Evolutionary conservation across 2,888 invertebrate species (phyloP), one percentile per base, ranked within the genome.

Genomic region (Brachylomia viminalis): DNA sequence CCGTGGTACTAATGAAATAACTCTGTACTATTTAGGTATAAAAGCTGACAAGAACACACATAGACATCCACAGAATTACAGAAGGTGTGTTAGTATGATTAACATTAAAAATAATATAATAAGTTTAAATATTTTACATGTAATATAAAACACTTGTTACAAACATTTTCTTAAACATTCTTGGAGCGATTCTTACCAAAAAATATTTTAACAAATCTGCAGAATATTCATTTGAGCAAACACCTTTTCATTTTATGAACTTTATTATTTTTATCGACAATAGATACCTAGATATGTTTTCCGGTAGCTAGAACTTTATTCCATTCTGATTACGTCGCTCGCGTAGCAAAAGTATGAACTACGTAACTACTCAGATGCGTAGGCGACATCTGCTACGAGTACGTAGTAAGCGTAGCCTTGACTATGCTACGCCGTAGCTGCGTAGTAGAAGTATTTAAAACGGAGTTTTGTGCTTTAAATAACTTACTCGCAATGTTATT

Each of bases 361-460:
- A 33, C 17, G 11, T 49, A 17, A 47, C 4, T 38, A 54, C 20
- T 54, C 5, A 56, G n/a, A 33, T 42, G 79, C 56, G 56, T 45
- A 20, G 65, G 49, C 49, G 38, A 17, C 8, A 62, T 58, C 7
- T 61, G 59, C 71, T 82, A 82, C 82, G 83, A 64, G 27, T n/a
- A 33, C 58, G 67, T 79, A 83, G 75, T 58, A 67, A 54, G 61
- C 70, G 83, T 75, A 83, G 64, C 33, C 8, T 13, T 30, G 30
- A 45, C 33, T 33, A 10, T 17, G 67, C 79, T 79, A 83, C 79
- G 71, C 33, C 72, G 59, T 72, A 78, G 78, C 78, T 13, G 23
- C 59, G 38, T 69, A 45, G 49, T 61, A 49, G 56, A 13, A 11
- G 30, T 64, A 27, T 42, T 27, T 59, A 10, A 42, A 10, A 61